Conservation (phyloP, 2,113 vertebrate genomes). For the Panurus biarmicus region DNA sequence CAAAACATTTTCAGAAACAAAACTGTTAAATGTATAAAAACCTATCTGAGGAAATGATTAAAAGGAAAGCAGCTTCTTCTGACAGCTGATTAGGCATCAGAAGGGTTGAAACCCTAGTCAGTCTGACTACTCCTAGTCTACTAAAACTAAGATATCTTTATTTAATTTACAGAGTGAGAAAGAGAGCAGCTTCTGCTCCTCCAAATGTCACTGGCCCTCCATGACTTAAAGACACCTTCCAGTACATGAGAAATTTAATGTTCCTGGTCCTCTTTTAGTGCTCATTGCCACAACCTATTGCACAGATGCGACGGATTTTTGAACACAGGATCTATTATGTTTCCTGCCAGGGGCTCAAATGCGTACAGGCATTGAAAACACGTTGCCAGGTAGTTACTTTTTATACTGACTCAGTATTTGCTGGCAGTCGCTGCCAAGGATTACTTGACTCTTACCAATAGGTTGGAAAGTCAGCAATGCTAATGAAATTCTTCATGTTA, state of each 20-base stretch:
- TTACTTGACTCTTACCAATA: neutral
- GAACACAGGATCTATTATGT: constrained; percentile 1
- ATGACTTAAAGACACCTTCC: neutral
- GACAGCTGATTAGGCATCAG: neutral
- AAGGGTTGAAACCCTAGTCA: neutral
- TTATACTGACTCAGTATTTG: neutral
- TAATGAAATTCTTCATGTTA: neutral
- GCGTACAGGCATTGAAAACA: neutral
- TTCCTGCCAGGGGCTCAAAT: constrained; percentile 20
- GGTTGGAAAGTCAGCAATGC: neutral
- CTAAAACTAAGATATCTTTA: neutral
- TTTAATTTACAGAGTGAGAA: neutral
- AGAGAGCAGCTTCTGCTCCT: neutral
- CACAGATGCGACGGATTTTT: constrained; percentile 23
- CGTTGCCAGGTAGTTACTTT: constrained; percentile 39
- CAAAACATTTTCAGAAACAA: neutral
- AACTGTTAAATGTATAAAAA: neutral
- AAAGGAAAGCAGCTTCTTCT: neutral
- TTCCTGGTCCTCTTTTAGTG: neutral
- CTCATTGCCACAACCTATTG: neutral
- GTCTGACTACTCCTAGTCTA: neutral
- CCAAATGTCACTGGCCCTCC: neutral
- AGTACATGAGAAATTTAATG: neutral
- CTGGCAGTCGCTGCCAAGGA: neutral
- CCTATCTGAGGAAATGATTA: neutral